These are phyloP conservation scores for Chloropsis hardwickii DNA, from an alignment of 2,113 vertebrate species.

Conservation along the genomic window DNA sequence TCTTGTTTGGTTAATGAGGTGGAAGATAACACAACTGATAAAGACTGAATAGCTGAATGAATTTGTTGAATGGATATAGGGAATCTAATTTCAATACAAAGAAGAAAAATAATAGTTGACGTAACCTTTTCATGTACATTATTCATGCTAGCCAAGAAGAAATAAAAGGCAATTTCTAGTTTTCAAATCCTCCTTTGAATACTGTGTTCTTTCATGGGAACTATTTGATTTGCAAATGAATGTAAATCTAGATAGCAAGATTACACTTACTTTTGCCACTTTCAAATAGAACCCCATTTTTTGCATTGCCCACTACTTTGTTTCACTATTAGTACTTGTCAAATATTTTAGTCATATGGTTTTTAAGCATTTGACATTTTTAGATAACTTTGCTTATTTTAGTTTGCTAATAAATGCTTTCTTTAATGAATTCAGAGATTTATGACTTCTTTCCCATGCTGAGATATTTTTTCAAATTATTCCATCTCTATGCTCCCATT, in stretches of 20 bases:
- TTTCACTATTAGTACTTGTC: background rate
- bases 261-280: background rate
- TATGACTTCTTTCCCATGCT: background rate
- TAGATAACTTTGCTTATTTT: background rate
- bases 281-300: background rate
- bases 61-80: background rate
- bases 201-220: background rate
- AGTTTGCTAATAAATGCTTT: background rate
- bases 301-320: background rate
- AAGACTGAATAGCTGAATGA: conserved; percentile 1
- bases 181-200: background rate
- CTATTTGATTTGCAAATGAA: conserved; percentile 18
- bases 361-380: background rate
- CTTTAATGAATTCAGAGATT: background rate
- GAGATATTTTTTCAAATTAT: background rate
- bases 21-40: background rate
- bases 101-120: background rate
- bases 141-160: background rate
- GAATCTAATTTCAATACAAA: conserved; percentile 5
- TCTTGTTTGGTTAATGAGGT: background rate
- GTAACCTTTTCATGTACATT: background rate
- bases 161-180: background rate
- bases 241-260: background rate
- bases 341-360: background rate
- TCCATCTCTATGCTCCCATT: background rate